Percentiles rank a stretch among this genome's conserved stretches.
These are phyloP conservation scores for Xiphophorus maculatus DNA, from an alignment of 2,113 vertebrate genomes.

Conservation along the genomic window DNA sequence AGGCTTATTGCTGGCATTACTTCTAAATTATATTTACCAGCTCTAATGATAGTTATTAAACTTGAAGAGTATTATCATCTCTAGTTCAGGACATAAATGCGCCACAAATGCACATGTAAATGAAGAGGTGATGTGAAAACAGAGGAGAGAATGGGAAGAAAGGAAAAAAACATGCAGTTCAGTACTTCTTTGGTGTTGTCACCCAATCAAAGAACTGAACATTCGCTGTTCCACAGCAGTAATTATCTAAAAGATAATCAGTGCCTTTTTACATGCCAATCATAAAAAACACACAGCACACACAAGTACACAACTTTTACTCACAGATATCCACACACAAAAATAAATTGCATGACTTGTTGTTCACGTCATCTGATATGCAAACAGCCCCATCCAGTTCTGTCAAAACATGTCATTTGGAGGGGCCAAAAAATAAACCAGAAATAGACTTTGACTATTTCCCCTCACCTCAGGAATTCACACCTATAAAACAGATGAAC, in stretches of 20 bases:
- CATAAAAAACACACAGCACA: slow-evolving; percentile 9
- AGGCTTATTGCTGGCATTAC: not conserved
- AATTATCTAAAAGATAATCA: slow-evolving; percentile 63
- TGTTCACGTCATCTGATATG: slow-evolving; percentile 51
- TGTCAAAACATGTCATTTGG: slow-evolving; percentile 60
- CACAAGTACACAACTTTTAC: slow-evolving; percentile 17
- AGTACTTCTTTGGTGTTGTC: slow-evolving; percentile 20
- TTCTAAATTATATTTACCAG: slow-evolving; percentile 12
- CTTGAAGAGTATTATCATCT: not conserved
- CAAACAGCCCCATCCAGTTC: slow-evolving; percentile 27
- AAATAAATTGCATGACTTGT: slow-evolving; percentile 22
- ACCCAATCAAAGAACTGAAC: slow-evolving; percentile 43
- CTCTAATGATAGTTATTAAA: slow-evolving; percentile 13
- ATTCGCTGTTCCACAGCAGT: slow-evolving; percentile 28
- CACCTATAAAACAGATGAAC: slow-evolving; percentile 33
- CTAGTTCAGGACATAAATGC: slow-evolving; percentile 9
- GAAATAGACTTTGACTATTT: not conserved
- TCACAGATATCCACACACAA: slow-evolving; percentile 21
- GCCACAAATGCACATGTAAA: slow-evolving; percentile 20
- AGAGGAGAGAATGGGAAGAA: not conserved
- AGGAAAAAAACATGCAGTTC: slow-evolving; percentile 10
- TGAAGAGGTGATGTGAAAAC: slow-evolving; percentile 26
- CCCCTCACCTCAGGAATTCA: slow-evolving; percentile 13
- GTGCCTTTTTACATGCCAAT: slow-evolving; percentile 54
- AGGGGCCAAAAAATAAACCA: slow-evolving; percentile 15